Base-by-base conservation (phyloP, 2,797 vertebrate species). In the Gymnodraco acuticeps region DNA sequence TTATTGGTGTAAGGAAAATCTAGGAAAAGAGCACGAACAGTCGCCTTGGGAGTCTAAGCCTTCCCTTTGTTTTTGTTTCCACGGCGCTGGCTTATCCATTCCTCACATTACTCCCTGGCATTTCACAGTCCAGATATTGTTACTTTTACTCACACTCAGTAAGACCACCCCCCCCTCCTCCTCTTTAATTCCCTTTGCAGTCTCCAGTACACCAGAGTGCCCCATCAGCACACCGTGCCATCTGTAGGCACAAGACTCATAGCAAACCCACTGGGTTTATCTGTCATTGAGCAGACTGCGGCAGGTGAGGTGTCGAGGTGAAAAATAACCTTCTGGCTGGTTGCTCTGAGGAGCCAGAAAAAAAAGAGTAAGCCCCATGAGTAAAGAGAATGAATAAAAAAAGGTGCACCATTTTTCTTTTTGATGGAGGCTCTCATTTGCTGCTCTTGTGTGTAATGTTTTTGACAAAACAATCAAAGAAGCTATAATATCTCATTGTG, bases 61-160 rank as follows among this genome's bases (percentile, higher is more conserved):
- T 67, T 64, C 65, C 56, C 79, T 87, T 89, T 89, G 75, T 92
- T 90, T 89, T 83, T 60, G 88, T 92, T 92, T 85, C 89, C 86
- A 93, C 92, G 91, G 89, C 33, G 27, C 76, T 75, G 69, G 75
- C 64, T 88, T 73, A 80, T 80, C 77, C 78, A 69, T 75, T 83
- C 78, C 68, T 81, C 69, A 66, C 54, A 64, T 83, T 77, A 78
- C 64, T 86, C 41, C 53, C 38, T 60, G 70, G 79, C 82, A 83
- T 84, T 89, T 86, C 64, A 74, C 85, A 82, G 85, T 81, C 56
- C 59, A 54, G 75, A 67, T 75, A 72, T 70, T 83, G 77, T 80
- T 88, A 83, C 80, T 74, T 86, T 88, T 79, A 83, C 82, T 87
- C 75, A 74, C 62, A 52, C 72, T 72, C 31, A 58, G 33, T 15